Conservation (phyloP, 2,888 invertebrate species). For the Phytoseiulus persimilis region DNA sequence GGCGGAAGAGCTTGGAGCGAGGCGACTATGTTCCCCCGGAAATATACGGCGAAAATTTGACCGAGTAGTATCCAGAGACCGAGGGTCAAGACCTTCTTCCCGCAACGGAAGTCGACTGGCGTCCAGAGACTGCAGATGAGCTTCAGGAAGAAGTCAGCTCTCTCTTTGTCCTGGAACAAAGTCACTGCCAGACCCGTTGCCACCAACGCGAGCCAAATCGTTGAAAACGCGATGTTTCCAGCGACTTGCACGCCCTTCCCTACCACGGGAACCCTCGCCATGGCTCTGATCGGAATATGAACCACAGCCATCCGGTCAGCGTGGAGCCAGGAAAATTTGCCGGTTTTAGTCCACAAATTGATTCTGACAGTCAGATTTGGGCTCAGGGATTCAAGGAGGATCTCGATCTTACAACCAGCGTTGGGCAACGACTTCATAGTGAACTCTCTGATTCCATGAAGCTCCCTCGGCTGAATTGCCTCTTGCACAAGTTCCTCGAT, state of each 20-base stretch:
- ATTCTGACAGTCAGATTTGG: not conserved
- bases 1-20: not conserved
- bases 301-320: not conserved
- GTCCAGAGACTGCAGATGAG: not conserved
- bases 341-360: not conserved
- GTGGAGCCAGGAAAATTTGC: not conserved
- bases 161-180: not conserved
- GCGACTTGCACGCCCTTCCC: not conserved
- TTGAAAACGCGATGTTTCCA: not conserved
- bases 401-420: not conserved
- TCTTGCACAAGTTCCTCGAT: not conserved
- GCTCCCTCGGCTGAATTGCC: not conserved
- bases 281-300: not conserved
- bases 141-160: not conserved
- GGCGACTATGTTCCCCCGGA: not conserved
- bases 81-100: not conserved
- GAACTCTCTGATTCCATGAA: not conserved
- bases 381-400: not conserved
- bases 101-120: not conserved
- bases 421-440: not conserved
- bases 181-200: not conserved
- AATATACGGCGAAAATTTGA: not conserved
- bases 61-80: not conserved
- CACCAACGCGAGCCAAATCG: not conserved
- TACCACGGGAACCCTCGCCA: not conserved